These are phyloP conservation scores for Stercorarius parasiticus DNA, from an alignment of 2,113 vertebrate genomes.

Conservation along the genomic window DNA sequence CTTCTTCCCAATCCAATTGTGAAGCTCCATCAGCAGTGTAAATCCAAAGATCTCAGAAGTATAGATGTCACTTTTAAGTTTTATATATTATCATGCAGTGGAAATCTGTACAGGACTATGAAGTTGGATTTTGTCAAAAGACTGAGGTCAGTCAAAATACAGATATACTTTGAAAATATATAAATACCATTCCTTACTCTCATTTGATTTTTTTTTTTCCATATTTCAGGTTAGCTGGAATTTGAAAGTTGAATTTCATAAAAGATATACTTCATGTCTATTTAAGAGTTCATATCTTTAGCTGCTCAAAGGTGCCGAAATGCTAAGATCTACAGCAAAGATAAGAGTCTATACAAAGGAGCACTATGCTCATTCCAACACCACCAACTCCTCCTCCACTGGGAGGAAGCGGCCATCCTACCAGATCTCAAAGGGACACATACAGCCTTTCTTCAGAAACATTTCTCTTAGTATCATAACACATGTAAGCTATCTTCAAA, in stretches of 20 bases:
- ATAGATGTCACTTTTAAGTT: not conserved
- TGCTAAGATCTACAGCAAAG: not conserved
- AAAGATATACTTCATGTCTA: not conserved
- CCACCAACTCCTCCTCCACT: not conserved
- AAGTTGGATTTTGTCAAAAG: not conserved
- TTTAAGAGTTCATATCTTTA: not conserved
- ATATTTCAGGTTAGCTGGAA: not conserved
- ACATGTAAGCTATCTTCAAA: not conserved
- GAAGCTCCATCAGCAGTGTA: not conserved
- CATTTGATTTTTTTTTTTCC: not conserved
- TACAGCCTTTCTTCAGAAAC: not conserved
- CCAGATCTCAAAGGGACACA: not conserved
- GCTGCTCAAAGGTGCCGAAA: not conserved
- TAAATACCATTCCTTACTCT: not conserved
- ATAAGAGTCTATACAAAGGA: not conserved
- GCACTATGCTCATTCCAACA: not conserved
- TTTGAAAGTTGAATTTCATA: not conserved
- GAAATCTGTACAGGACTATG: not conserved
- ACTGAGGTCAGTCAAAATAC: not conserved
- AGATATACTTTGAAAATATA: not conserved
- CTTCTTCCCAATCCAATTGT: not conserved
- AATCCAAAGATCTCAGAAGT: not conserved
- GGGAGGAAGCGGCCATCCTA: not conserved
- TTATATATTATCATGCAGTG: not conserved
- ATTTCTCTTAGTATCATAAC: not conserved